phyloP scores from a whole-genome alignment of 2,113 vertebrate species.

The Brachypteracias leptosomus region DNA sequence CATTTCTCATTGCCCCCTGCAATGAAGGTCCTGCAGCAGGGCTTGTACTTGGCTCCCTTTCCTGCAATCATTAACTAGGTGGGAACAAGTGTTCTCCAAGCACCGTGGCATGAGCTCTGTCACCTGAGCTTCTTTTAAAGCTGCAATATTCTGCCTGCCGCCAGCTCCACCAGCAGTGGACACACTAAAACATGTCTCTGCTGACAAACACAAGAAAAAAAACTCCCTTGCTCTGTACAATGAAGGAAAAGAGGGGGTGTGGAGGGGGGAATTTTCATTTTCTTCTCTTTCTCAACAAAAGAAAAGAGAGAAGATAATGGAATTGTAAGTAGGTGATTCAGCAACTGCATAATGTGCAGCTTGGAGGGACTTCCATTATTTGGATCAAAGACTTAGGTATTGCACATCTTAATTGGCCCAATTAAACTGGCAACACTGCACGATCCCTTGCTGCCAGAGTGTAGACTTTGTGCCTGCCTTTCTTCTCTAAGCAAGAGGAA shows the following conservation, averaged over 20 bases:
- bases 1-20: neutral
- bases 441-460: neutral
- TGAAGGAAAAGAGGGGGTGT: no score
- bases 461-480: neutral
- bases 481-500: neutral
- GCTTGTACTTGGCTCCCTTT: neutral
- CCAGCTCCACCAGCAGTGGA: neutral
- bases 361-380: slow-evolving; percentile 54
- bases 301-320: neutral
- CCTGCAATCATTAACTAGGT: slow-evolving; percentile 45
- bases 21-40: neutral
- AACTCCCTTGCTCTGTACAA: neutral
- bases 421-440: slow-evolving; percentile 43
- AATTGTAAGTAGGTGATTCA: slow-evolving; percentile 35
- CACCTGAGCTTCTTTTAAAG: neutral
- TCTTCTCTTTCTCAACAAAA: neutral
- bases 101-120: neutral
- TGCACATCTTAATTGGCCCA: slow-evolving; percentile 51
- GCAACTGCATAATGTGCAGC: slow-evolving; percentile 29
- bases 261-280: no score
- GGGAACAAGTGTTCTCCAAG: neutral
- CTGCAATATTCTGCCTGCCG: neutral
- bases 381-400: slow-evolving; percentile 18
- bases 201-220: neutral
- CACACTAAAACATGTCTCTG: neutral